Evolutionary conservation across 2,888 invertebrate genomes (phyloP), one percentile per base, ranked within the genome.

Genomic region (Callimorpha dominula): DNA sequence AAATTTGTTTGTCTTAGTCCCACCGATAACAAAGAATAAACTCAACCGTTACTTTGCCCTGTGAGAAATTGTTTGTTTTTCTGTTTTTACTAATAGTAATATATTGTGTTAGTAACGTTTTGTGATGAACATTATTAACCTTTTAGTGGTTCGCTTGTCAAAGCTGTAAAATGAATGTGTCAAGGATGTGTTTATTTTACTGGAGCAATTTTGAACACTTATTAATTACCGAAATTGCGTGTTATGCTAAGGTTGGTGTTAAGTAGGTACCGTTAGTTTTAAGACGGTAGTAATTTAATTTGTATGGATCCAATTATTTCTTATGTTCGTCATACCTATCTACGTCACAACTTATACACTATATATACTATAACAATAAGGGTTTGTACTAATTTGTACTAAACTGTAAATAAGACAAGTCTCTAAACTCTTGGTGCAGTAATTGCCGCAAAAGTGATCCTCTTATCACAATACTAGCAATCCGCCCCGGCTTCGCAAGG

Each of bases 1-100:
- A 89, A 88, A 89, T 88, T 88, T 91, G 90, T 93, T 93, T 92
- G 86, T 85, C 80, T 88, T 87, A 88, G 85, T 86, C 87, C 87
- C 87, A 86, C 85, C 78, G 85, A 89, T 90, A 92, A 91, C 92
- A 89, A 86, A 81, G 82, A 76, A 70, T 72, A 50, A 76, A 78
- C 74, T 73, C 75, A 70, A 65, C 54, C 73, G 72, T 57, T 60
- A 74, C 70, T 68, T 75, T 77, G 76, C 76, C 82, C 81, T 86
- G 85, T 87, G 87, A 88, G 88, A 89, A 76, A 71, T 69, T 76
- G 57, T 71, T 73, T 87, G 84, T 88, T 88, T 83, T 87, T 89
- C 81, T 89, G 85, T 89, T 87, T 85, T 85, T 78, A 88, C 62
- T 81, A 71, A 73, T 69, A 77, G 69, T 66, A 65, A 65, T 74